Base-by-base conservation (phyloP, 2,888 invertebrate species). In the Digitonthophagus gazella region DNA sequence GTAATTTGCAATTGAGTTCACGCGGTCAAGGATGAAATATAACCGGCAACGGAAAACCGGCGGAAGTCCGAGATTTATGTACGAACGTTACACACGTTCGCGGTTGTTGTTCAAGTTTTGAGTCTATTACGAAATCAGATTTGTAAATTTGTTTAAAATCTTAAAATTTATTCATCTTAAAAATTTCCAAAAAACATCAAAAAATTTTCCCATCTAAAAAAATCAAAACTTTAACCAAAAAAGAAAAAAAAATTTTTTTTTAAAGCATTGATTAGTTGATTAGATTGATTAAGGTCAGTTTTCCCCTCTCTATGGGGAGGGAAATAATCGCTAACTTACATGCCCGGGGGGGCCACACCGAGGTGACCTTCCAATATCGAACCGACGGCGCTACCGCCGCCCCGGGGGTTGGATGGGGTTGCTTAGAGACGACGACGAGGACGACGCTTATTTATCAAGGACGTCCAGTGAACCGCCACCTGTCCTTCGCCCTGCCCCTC, bases 291-390 rank as follows among this genome's bases (percentile, higher is more conserved):
- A 6, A 20, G 19, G 19, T 20, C 61, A 61, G 19, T 19, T 18
- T 61, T 19, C 61, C 18, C 20, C n/a, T n/a, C n/a, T n/a, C n/a
- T n/a, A n/a, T n/a, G n/a, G n/a, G n/a, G n/a, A n/a, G n/a, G n/a
- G n/a, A n/a, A n/a, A n/a, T n/a, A n/a, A n/a, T n/a, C n/a, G n/a
- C n/a, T n/a, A n/a, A 16, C 6, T 57, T 61, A 19, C 61, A 4
- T 2, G 18, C 18, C 19, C 61, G 18, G 19, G 20, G 61, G 22
- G 58, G 44, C 73, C 72, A 69, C 72, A 67, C 72, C 70, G 65
- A 69, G 73, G 75, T 75, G 75, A 74, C 75, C 75, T 75, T 75
- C 72, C 64, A 66, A 56, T 73, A 73, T 73, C 73, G 74, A 74
- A 73, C 74, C 73, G 71, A 70, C 72, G 28, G 8, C 28, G 28